These are phyloP conservation scores for Brachirus orientalis DNA, from an alignment of 2,113 vertebrate genomes.

Conservation along the genomic window DNA sequence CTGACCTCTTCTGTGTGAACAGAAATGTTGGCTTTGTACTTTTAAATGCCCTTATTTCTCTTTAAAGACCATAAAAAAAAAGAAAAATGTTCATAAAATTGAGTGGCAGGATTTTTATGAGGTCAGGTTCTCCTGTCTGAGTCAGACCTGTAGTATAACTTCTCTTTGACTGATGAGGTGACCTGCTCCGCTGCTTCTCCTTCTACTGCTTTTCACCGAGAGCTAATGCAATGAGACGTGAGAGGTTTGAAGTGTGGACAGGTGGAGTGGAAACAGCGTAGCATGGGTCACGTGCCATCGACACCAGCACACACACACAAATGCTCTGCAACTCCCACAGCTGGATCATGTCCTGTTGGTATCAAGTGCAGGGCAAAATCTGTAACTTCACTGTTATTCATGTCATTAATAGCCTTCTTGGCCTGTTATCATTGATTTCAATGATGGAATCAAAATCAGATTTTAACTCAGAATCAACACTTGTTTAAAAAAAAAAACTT, in stretches of 20 bases:
- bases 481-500: no score
- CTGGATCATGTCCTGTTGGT: no score
- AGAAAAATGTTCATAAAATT: no score
- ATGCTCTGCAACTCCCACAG: background rate
- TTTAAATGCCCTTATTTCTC: background rate
- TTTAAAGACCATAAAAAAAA: background rate
- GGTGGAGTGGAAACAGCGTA: slow-evolving; percentile 46
- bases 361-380: no score
- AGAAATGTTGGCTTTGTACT: background rate
- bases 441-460: no score
- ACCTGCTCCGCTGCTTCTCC: no score
- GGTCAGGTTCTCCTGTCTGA: background rate
- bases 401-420: background rate
- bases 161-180: slow-evolving; percentile 7
- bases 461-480: no score
- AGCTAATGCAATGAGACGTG: slow-evolving; percentile 37
- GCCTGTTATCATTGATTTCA: no score
- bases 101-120: background rate
- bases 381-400: background rate
- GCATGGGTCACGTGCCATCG: slow-evolving; percentile 16
- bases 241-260: slow-evolving; percentile 33
- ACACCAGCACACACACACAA: slow-evolving; percentile 11
- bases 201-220: no score
- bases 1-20: no score
- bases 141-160: slow-evolving; percentile 24